phyloP scores from a whole-genome alignment of 53 echinoderm and acorn worm genomes.

The Paracentrotus lividus region DNA sequence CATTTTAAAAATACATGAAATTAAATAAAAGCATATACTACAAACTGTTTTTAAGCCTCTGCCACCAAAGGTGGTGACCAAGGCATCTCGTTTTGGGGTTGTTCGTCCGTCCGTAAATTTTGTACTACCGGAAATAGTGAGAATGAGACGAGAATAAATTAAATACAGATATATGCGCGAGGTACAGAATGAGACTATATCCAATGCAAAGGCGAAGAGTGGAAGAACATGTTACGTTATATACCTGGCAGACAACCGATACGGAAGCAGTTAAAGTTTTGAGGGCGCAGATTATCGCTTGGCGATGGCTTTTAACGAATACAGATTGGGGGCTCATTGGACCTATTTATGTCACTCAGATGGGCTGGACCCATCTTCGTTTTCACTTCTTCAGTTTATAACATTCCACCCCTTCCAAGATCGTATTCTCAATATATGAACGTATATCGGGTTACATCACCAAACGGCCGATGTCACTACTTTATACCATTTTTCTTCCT shows the following conservation, averaged over 20 bases:
- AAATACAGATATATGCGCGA: background rate
- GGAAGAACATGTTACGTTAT: background rate
- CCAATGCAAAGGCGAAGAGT: background rate
- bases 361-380: conserved; percentile 8
- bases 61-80: too few species aligned
- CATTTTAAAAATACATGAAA: too few species aligned
- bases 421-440: conserved; percentile 38
- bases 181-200: background rate
- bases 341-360: conserved; percentile 60
- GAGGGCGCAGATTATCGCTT: conserved; percentile 44
- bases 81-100: too few species aligned
- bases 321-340: conserved; percentile 61
- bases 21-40: too few species aligned
- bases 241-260: background rate
- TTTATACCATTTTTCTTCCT: background rate
- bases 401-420: conserved; percentile 1
- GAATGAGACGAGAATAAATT: background rate
- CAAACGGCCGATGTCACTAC: background rate
- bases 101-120: too few species aligned
- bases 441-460: conserved; percentile 24
- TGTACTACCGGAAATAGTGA: background rate
- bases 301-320: conserved; percentile 53
- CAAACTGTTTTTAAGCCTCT: too few species aligned
- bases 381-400: conserved; percentile 1
- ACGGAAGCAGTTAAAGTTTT: conserved; percentile 49